Evolutionary conservation across 2,113 vertebrate genomes (phyloP).

Genomic region (Fulmarus glacialis): DNA sequence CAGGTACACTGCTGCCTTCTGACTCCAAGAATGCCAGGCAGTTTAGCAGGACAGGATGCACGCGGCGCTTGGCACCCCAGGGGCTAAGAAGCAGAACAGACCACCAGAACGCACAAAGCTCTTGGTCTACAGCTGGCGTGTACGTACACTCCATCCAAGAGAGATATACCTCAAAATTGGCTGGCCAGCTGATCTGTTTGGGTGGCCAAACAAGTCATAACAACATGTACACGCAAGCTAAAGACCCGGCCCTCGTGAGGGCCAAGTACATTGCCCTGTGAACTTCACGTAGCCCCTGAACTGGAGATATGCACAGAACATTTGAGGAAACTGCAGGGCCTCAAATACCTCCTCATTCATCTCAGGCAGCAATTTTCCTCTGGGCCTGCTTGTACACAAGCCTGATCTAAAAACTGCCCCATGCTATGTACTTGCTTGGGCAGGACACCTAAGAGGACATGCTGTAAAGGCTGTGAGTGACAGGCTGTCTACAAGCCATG

Average conservation of each 20-base stretch:
- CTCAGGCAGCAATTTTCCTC: background rate
- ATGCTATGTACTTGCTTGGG: too few relatives aligned
- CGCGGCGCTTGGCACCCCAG: background rate
- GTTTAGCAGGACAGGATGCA: background rate
- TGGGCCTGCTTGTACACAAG: background rate
- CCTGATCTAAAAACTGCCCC: background rate
- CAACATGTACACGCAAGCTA: fast-evolving
- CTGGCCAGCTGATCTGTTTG: background rate
- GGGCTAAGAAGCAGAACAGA: background rate
- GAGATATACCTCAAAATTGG: background rate
- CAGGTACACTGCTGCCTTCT: background rate
- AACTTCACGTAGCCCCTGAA: background rate
- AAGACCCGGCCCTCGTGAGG: background rate
- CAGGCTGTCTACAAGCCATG: background rate
- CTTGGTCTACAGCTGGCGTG: background rate
- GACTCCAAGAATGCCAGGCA: background rate
- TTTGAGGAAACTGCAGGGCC: background rate
- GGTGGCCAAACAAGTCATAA: background rate
- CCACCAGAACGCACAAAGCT: background rate
- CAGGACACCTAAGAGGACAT: fast-evolving
- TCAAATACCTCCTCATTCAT: background rate
- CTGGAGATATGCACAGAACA: background rate
- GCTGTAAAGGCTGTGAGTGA: background rate
- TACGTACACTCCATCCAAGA: background rate
- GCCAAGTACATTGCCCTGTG: background rate